Evolutionary conservation across 2,113 vertebrate genomes (phyloP), one percentile per base, ranked within the genome.

Genomic region (Origma solitaria): DNA sequence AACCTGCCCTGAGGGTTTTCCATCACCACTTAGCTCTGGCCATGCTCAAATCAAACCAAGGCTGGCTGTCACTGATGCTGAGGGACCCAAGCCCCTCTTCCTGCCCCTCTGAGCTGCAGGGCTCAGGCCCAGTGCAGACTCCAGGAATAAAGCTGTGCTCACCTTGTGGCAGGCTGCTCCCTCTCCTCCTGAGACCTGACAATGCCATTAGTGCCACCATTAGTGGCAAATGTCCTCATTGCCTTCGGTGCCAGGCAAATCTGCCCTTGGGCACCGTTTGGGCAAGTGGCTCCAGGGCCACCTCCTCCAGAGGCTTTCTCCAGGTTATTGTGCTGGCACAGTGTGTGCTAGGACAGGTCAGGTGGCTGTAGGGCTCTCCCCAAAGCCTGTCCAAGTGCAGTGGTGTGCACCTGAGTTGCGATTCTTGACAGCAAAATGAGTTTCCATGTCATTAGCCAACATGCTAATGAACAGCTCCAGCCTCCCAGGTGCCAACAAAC

Each of bases 321-420:
- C 44, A 8, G 7, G 20, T 57, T 57, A 6, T 68, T 85, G 61
- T 71, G 23, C 35, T 83, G 61, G 16, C 38, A 80, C 51, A 19
- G 3, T 0, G 0, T 17, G 4, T 15, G 14, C 7, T 27, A 20
- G 7, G 22, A 8, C 17, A 75, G 42, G 64, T 19, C 4, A 1
- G 27, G 71, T 40, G 27, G 25, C 58, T 60, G 50, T 33, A 60
- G 64, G 12, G 30, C 10, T 73, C 12, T 40, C 33, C 51, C 38
- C 77, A 86, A 54, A 56, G 20, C 37, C 66, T 78, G 9, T 47
- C 14, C 2, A 73, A 87, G 70, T 35, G 42, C 24, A 12, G 3
- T 31, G 24, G 10, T 5, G 84, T 84, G 22, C 71, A 49, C 45
- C 0, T 3, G 49, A 20, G 30, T 25, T 53, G 27, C 30, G n/a